Percentiles rank a stretch among this genome's conserved stretches.
These are phyloP conservation scores for Pediacus dermestoides DNA, from an alignment of 2,888 invertebrate species.

Conservation along the genomic window DNA sequence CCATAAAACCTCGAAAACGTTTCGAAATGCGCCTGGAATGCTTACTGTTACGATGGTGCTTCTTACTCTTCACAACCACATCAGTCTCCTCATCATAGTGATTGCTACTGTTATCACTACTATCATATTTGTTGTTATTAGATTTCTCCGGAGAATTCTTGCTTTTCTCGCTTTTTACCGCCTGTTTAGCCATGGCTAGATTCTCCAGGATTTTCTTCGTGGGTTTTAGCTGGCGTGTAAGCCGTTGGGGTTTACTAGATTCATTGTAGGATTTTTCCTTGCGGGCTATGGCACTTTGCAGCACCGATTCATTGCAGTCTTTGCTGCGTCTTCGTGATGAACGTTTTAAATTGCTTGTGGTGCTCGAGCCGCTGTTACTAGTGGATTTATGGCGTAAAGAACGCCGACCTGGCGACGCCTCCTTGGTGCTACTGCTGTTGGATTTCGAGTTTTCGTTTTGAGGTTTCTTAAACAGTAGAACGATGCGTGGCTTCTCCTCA, in stretches of 20 bases:
- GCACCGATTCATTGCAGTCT: conserved; percentile 59
- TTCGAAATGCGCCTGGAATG: conserved; percentile 29
- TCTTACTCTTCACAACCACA: conserved; percentile 25
- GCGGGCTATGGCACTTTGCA: conserved; percentile 68
- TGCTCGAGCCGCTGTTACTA: too few species aligned
- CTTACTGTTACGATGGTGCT: conserved; percentile 22
- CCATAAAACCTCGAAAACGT: conserved; percentile 20
- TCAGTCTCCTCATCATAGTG: conserved; percentile 17
- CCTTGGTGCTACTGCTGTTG: conserved; percentile 39
- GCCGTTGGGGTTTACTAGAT: conserved; percentile 49
- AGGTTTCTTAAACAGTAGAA: conserved; percentile 37
- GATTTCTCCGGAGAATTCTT: conserved; percentile 13
- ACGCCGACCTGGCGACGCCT: conserved; percentile 45
- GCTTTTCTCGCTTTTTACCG: conserved; percentile 20
- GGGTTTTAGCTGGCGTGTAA: conserved; percentile 61
- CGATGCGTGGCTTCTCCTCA: conserved; percentile 17
- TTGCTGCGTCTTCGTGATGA: conserved; percentile 62
- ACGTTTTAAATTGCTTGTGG: conserved; percentile 52
- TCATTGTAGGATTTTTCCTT: conserved; percentile 69
- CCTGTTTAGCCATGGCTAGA: conserved; percentile 51
- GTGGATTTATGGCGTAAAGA: conserved; percentile 41
- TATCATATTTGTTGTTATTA: conserved; percentile 18
- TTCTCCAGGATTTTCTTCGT: conserved; percentile 66
- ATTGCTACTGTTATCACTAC: conserved; percentile 21
- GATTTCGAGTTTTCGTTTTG: too few species aligned